A percentile compares a stretch with the other conserved stretches of the same genome.
Evolutionary conservation across 2,888 invertebrate species (phyloP).

Genomic region (Lutraria lutraria): DNA sequence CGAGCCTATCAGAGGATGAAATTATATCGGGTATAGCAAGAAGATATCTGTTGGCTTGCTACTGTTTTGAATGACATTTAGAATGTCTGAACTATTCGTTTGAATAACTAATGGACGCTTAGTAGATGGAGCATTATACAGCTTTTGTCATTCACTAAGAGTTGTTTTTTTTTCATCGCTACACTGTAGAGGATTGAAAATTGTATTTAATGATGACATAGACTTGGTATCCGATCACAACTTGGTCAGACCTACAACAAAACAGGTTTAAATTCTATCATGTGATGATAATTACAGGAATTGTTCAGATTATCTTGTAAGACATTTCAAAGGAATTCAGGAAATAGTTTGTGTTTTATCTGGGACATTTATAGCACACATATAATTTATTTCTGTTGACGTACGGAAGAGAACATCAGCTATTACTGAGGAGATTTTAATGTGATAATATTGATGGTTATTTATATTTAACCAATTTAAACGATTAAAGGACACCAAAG

Average conservation of each 20-base stretch:
- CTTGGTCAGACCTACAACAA: conserved; percentile 27
- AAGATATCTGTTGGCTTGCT: conserved; percentile 53
- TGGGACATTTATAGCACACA: not conserved
- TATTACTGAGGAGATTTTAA: not conserved
- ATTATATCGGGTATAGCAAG: conserved; percentile 21
- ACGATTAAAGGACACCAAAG: not conserved
- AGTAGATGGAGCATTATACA: conserved; percentile 53
- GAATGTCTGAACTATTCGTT: conserved; percentile 34
- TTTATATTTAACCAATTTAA: not conserved
- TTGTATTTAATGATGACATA: conserved; percentile 54
- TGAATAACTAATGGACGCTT: conserved; percentile 61
- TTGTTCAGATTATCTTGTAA: not conserved
- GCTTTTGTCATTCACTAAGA: conserved; percentile 58
- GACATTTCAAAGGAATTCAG: not conserved
- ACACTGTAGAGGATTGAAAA: conserved; percentile 40
- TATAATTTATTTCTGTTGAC: not conserved
- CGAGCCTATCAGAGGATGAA: conserved; percentile 42
- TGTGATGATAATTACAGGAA: not conserved
- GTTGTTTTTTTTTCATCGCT: conserved; percentile 61
- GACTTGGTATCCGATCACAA: conserved; percentile 39
- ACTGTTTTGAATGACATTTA: conserved; percentile 58
- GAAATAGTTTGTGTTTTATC: not conserved
- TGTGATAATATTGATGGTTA: not conserved
- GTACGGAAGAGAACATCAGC: not conserved
- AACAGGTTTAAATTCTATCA: conserved; percentile 28